Base-by-base conservation (phyloP, 2,888 invertebrate species). In the Sialis lutaria region DNA sequence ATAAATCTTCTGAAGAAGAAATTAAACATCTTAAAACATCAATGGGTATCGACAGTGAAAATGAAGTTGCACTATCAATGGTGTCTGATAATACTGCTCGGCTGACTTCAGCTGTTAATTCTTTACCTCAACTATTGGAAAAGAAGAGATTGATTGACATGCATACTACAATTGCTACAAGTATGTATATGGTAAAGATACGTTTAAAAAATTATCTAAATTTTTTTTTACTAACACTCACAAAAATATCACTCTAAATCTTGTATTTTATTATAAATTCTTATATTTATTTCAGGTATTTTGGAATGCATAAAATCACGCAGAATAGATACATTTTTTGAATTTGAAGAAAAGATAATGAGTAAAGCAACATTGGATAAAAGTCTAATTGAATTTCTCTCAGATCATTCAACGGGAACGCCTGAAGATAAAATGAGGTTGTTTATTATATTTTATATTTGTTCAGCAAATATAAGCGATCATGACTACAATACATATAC, bases 81-180 rank as follows among this genome's bases (percentile, higher is more conserved):
- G 81, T 97, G 33, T 86, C 86, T 41, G 91, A 92, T 62, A 92
- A 91, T 57, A 95, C 95, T 1, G 88, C 90, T 34, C 81, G 87
- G 54, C 74, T 98, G 22, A 96, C 96, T 1, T 89, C 82, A 50
- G 96, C 97, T 22, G 93, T 98, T 6, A 88, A 90, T 64, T 95
- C 93, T 0, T 69, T 99, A 56, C 98, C 98, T 0, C 95, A 96
- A 60, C 72, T 99, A 31, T 75, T 98, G 65, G 97, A 97, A 65
- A 93, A 90, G 72, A 98, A 99, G 64, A 74, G 95, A 37, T 74
- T 97, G 9, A 93, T 99, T 55, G 98, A 98, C 61, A 91, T 96
- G 88, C 98, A 99, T 63, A 98, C 95, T 30, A 96, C 93, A 53
- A 85, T 98, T 52, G 98, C 98, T 4, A 98, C 97, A 67, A 80